A percentile compares a stretch with the other conserved stretches of the same genome.
Conservation (phyloP, 2,888 invertebrate species). For the Oscheius sp. region DNA sequence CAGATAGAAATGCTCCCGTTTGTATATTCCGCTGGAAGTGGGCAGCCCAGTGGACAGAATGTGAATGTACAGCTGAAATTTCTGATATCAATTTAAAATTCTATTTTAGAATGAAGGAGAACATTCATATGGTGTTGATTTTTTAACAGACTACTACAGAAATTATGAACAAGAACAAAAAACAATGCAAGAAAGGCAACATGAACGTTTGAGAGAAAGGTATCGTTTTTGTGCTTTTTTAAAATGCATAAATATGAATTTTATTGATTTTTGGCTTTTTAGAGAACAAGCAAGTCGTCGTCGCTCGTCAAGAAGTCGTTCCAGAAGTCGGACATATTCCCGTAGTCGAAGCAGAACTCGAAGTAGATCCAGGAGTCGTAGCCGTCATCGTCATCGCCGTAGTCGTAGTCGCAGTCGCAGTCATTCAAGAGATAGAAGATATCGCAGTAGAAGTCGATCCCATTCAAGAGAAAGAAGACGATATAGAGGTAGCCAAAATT, state of each 20-base stretch:
- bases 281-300: slow-evolving; percentile 12
- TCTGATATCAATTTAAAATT: background rate
- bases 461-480: slow-evolving; percentile 7
- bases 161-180: slow-evolving; percentile 28
- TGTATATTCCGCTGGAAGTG: slow-evolving; percentile 16
- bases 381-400: background rate
- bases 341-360: slow-evolving; percentile 6
- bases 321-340: slow-evolving; percentile 13
- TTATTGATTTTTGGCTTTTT: background rate
- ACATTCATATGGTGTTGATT: slow-evolving; percentile 1
- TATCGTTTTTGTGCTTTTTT: background rate
- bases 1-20: slow-evolving; percentile 19
- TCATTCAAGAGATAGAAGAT: slow-evolving; percentile 3
- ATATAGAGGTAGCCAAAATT: slow-evolving; percentile 10
- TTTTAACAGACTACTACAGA: slow-evolving; percentile 26
- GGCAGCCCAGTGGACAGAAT: background rate
- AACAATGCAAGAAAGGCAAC: slow-evolving; percentile 12
- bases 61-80: background rate
- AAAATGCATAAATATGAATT: background rate
- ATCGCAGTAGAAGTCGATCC: slow-evolving; percentile 4
- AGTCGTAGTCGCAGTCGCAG: slow-evolving; percentile 1
- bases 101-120: background rate
- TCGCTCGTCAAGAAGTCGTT: background rate
- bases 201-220: slow-evolving; percentile 20
- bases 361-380: slow-evolving; percentile 24